Base-by-base conservation (phyloP, 2,888 invertebrate species). In the Drosophila barbarae region DNA sequence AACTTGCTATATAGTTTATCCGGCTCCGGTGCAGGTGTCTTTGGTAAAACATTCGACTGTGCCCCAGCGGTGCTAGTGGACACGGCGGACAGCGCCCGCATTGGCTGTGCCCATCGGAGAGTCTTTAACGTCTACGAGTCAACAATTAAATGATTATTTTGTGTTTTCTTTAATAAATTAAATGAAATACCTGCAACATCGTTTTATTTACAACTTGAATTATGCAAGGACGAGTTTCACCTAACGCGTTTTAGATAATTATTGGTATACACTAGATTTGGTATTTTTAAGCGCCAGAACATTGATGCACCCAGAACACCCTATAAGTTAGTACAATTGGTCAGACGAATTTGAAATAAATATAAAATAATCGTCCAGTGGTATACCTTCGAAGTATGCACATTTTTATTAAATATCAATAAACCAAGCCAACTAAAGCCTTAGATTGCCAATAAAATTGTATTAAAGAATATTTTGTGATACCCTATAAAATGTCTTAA, bases 1-100 rank as follows among this genome's bases (percentile, higher is more conserved):
- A 98, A 90, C 78, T 92, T 92, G 89, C 94, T 95, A 85, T 93
- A 98, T 38, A 98, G 90, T 88, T 94, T 95, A 84, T 96, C 96
- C 26, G 84, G 81, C 47, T 88, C 86, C 0, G 66, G 52, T 3
- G 41, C 30, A 2, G 41, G 26, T 12, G 57, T n/a, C 10, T 42
- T 35, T 12, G 50, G 26, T 28, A 56, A 7, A 15, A 46, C 15
- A 35, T 35, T 56, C 0, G 56, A 2, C 7, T 30, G 21, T 32
- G 53, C 5, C 9, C 26, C 41, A 13, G 42, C 32, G 21, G 46
- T 42, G 36, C 38, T 41, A 18, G 28, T 64, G 59, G 65, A 59
- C 1, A 71, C 12, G 0, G 67, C 36, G 6, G 86, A 75, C 9
- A 54, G 50, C 5, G 75, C 61, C 18, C 86, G 73, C 5, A 18